phyloP scores from a whole-genome alignment of 2,113 vertebrate species.

The Leuciscus idus region DNA sequence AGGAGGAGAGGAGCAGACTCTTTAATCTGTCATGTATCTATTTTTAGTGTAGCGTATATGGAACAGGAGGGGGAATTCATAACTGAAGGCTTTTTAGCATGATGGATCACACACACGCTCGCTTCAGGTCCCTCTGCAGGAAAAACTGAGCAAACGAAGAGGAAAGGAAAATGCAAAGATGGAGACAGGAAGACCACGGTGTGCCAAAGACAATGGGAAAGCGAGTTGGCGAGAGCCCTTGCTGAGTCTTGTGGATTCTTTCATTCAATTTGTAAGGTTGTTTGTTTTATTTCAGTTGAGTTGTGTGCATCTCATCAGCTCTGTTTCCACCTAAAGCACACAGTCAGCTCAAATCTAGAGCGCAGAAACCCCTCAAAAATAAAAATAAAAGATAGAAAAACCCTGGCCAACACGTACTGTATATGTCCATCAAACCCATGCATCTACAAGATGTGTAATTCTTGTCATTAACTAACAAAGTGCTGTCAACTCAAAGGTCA shows the following conservation, averaged over 20 bases:
- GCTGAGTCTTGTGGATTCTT: slow-evolving; percentile 17
- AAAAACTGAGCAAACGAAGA: slow-evolving; percentile 20
- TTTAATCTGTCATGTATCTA: slow-evolving; percentile 72
- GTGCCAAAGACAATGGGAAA: slow-evolving; percentile 4
- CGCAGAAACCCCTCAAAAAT: background rate
- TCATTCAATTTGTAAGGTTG: slow-evolving; percentile 2
- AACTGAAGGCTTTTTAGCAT: slow-evolving; percentile 53
- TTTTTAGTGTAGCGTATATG: slow-evolving; percentile 65
- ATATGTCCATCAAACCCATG: background rate
- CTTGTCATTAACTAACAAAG: slow-evolving; percentile 21
- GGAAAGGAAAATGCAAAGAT: slow-evolving; percentile 1
- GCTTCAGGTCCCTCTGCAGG: slow-evolving; percentile 16
- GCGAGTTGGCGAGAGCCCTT: slow-evolving; percentile 32
- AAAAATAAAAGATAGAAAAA: background rate
- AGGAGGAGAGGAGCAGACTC: slow-evolving; percentile 46
- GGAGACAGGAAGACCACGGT: background rate
- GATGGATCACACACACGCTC: slow-evolving; percentile 16
- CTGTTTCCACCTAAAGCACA: slow-evolving; percentile 30
- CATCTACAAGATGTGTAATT: background rate
- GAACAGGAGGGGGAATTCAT: slow-evolving; percentile 58
- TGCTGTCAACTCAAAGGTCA: slow-evolving; percentile 1
- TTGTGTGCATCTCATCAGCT: slow-evolving; percentile 38
- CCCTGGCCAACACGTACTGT: background rate
- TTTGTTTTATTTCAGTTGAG: slow-evolving; percentile 17
- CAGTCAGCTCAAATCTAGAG: slow-evolving; percentile 17